Evolutionary conservation across 2,113 vertebrate species (phyloP).

Genomic region (Odobenus rosmarus): DNA sequence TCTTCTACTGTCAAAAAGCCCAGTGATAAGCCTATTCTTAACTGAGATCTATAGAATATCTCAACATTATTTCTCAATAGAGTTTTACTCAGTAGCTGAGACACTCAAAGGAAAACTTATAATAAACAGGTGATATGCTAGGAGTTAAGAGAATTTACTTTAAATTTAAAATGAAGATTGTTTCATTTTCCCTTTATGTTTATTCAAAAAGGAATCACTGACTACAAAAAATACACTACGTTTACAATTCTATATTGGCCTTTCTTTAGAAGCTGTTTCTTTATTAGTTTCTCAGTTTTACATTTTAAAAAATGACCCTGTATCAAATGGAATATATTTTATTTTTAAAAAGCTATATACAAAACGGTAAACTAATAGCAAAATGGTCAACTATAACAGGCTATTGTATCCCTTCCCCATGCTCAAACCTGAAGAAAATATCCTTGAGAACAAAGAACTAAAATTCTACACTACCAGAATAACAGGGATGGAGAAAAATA

Average conservation of each 20-base stretch:
- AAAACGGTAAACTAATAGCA: not conserved
- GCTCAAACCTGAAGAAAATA: not conserved
- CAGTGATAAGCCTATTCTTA: not conserved
- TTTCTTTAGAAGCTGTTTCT: not conserved
- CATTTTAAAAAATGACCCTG: not conserved
- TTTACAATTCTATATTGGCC: not conserved
- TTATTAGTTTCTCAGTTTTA: not conserved
- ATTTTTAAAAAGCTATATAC: not conserved
- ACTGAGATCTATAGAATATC: not conserved
- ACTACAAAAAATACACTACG: not conserved
- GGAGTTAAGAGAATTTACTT: not conserved
- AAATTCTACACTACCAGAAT: conserved; percentile 5
- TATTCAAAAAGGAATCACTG: not conserved
- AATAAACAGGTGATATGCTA: not conserved
- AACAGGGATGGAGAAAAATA: not conserved
- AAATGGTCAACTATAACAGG: not conserved
- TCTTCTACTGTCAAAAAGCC: not conserved
- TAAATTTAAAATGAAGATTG: not conserved
- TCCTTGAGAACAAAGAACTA: not conserved
- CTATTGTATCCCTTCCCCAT: not conserved
- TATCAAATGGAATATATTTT: not conserved
- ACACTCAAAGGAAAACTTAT: not conserved
- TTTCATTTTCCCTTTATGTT: not conserved
- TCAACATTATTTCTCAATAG: not conserved
- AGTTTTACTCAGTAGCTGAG: not conserved